Percentiles rank a stretch among this genome's conserved stretches.
Evolutionary conservation across 2,888 invertebrate genomes (phyloP).

Genomic region (Agrochola macilenta): DNA sequence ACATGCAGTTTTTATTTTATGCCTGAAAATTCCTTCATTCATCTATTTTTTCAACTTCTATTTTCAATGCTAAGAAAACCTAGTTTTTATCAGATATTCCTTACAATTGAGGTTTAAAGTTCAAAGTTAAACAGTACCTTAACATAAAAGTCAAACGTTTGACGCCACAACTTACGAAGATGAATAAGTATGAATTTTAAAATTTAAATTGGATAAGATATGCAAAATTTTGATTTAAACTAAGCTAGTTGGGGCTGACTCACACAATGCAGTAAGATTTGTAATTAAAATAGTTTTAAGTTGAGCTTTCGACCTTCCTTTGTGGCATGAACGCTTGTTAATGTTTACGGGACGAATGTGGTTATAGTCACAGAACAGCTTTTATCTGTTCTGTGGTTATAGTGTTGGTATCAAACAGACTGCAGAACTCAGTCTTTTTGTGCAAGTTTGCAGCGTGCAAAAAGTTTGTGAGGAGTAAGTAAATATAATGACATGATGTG

Average conservation of each 20-base stretch:
- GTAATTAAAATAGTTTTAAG: conserved; percentile 28
- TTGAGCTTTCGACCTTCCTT: not conserved
- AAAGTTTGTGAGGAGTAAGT: not conserved
- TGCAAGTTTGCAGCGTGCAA: not conserved
- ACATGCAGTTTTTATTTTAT: not conserved
- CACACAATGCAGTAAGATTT: conserved; percentile 48
- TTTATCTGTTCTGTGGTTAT: too few species aligned
- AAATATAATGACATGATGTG: not conserved
- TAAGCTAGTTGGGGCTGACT: conserved; percentile 42
- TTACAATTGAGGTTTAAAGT: conserved; percentile 41
- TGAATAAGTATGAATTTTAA: conserved; percentile 80
- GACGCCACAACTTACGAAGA: conserved; percentile 63
- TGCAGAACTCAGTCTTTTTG: not conserved
- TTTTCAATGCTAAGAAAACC: not conserved
- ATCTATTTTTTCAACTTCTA: not conserved
- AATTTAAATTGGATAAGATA: conserved; percentile 82
- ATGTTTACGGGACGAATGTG: not conserved
- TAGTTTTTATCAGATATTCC: conserved; percentile 14
- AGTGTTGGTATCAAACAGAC: not conserved
- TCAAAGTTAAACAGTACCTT: conserved; percentile 39
- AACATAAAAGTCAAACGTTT: conserved; percentile 66
- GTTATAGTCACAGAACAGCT: too few species aligned
- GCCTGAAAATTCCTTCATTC: not conserved
- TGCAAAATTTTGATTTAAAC: conserved; percentile 75
- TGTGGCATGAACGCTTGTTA: not conserved